Conservation (phyloP, 1,140 invertebrate genomes). For the Caenorhabditis brenneri region DNA sequence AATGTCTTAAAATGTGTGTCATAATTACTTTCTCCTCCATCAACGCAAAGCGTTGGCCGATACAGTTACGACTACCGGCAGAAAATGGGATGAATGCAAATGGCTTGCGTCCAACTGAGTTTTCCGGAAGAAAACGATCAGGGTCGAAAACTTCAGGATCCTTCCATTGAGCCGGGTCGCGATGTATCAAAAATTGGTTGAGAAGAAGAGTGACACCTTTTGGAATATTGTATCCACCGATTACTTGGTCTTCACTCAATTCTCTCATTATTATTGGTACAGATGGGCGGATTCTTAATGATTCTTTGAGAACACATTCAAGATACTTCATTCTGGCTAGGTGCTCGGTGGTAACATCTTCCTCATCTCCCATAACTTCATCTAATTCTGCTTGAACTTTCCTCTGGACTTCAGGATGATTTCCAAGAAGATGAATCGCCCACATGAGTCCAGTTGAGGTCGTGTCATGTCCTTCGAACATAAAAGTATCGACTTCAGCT, state of each 20-base stretch:
- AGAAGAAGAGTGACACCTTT: conserved; percentile 77
- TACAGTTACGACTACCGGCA: conserved; percentile 71
- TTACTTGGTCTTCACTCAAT: conserved; percentile 77
- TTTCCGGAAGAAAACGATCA: conserved; percentile 73
- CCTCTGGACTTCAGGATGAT: conserved; percentile 75
- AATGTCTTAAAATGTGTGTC: conserved; percentile 83
- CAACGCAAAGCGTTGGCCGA: conserved; percentile 80
- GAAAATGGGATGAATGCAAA: conserved; percentile 69
- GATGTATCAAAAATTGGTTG: conserved; percentile 77
- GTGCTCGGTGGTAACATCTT: conserved; percentile 81
- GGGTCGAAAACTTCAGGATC: conserved; percentile 85
- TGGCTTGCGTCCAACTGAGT: conserved; percentile 67
- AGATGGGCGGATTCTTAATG: conserved; percentile 76
- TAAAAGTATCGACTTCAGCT: conserved; percentile 86
- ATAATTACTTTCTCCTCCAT: conserved; percentile 84
- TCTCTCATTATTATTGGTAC: conserved; percentile 79
- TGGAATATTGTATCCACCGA: conserved; percentile 75
- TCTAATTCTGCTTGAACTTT: conserved; percentile 82
- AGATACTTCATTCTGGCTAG: conserved; percentile 83
- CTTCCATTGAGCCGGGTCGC: conserved; percentile 79
- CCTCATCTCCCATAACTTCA: conserved; percentile 80
- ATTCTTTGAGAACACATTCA: conserved; percentile 82
- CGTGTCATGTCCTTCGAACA: conserved; percentile 94
- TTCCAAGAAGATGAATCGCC: conserved; percentile 73
- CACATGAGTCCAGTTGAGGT: conserved; percentile 82